Evolutionary conservation across 2,888 invertebrate genomes (phyloP).

Genomic region (Tachystola acroxantha): DNA sequence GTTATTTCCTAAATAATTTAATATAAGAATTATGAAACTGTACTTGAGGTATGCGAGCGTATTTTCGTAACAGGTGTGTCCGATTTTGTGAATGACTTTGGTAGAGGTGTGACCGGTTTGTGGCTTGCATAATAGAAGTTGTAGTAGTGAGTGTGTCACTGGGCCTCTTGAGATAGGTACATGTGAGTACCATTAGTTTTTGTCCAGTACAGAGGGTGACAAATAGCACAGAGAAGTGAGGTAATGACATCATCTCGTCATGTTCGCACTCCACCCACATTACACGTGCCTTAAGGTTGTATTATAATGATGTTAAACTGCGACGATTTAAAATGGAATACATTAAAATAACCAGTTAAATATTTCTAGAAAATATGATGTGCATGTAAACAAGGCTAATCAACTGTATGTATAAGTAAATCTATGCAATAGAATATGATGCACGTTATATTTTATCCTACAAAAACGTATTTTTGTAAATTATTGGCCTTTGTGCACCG

Average conservation of each 20-base stretch:
- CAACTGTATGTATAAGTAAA: no score
- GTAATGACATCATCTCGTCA: constrained; percentile 68
- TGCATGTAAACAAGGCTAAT: no score
- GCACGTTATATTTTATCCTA: no score
- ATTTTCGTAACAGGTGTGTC: constrained; percentile 39
- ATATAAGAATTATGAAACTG: not conserved
- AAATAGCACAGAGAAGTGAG: constrained; percentile 45
- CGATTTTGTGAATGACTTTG: constrained; percentile 49
- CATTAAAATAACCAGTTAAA: no score
- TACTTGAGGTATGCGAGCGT: constrained; percentile 14
- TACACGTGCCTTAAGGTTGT: constrained; percentile 42
- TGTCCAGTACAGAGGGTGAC: constrained; percentile 31
- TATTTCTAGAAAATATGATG: no score
- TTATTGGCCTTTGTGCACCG: no score
- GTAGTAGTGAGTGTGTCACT: constrained; percentile 51
- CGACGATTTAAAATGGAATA: not conserved
- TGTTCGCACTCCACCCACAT: constrained; percentile 62
- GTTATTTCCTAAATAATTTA: constrained; percentile 15
- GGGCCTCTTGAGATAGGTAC: no score
- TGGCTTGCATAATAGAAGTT: constrained; percentile 48
- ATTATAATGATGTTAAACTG: not conserved
- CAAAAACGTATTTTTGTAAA: no score
- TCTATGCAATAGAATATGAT: no score
- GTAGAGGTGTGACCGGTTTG: constrained; percentile 40
- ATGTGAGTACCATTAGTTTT: not conserved